Base-by-base conservation (phyloP, 2,797 vertebrate species). In the Centropyge bicolor region DNA sequence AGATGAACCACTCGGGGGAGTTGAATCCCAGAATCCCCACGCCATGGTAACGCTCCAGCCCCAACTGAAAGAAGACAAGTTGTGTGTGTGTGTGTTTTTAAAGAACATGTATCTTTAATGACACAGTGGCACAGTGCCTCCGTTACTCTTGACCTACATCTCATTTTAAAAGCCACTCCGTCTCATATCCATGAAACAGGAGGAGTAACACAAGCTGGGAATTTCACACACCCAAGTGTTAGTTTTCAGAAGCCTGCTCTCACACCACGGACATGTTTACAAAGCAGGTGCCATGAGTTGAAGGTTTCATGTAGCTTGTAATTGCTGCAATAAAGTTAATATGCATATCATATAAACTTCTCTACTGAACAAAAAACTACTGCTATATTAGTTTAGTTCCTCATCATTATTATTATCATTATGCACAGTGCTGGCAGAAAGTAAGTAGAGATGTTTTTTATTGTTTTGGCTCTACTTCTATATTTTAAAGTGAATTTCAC, bases 11-110 rank as follows among this genome's bases (percentile, higher is more conserved):
- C 83, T 96, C 95, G 0, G 94, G 89, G 31, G 94, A 91, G 86
- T 96, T 96, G 74, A 96, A 96, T 82, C 96, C 96, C 78, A 96
- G 88, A 54, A 96, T 95, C 2, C 95, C 94, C 10, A 96, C 96
- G 1, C 95, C 95, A 78, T 93, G 95, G 88, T 88, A 95, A 65
- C 95, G 95, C 82, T 96, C 83, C 87, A 96, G 91, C 4, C 95
- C 96, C 80, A 96, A 51, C 95, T 96, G 59, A n/a, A 79, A 69
- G 1, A 56, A 31, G n/a, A 81, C n/a, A 71, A 55, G 13, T 35
- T 41, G 14, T 19, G 38, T 8, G 13, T 60, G n/a, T 14, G 19
- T 22, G 49, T 5, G 45, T 27, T 52, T 51, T 13, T 12, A n/a
- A 51, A 45, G 9, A 61, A 55, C 65, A 88, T 71, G 13, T 20